Evolutionary conservation across 2,888 invertebrate species (phyloP).

Genomic region (Pandemis corylana): DNA sequence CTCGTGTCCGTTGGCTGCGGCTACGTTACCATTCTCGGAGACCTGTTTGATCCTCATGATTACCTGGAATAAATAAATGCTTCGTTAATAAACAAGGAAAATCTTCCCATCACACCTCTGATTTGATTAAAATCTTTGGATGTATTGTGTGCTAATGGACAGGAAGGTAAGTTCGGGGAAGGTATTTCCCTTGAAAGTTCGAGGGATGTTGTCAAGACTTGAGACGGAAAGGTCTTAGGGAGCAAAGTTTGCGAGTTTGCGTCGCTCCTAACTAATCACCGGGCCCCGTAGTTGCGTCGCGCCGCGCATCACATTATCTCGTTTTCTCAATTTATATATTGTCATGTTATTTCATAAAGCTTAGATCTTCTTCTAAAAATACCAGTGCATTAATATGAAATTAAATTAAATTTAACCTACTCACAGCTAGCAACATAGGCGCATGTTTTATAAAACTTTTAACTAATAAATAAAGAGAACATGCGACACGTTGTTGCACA

Average conservation of each 20-base stretch:
- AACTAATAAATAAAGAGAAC: too few species aligned
- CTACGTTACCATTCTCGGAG: conserved; percentile 72
- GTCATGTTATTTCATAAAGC: too few species aligned
- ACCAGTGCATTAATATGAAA: too few species aligned
- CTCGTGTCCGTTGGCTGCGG: conserved; percentile 55
- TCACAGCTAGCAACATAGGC: too few species aligned
- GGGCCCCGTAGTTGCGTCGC: background rate
- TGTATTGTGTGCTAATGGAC: conserved; percentile 21
- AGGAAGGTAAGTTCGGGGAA: conserved; percentile 7
- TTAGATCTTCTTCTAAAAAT: too few species aligned
- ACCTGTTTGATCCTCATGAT: conserved; percentile 72
- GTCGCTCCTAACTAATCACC: conserved; percentile 32
- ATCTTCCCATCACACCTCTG: background rate
- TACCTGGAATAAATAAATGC: conserved; percentile 63
- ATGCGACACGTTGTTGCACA: too few species aligned
- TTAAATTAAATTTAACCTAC: too few species aligned
- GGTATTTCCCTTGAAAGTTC: conserved; percentile 29
- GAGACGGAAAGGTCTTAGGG: conserved; percentile 18
- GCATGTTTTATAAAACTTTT: too few species aligned
- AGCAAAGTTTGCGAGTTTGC: conserved; percentile 31
- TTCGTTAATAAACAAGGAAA: conserved; percentile 19
- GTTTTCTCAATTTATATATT: conserved; percentile 5
- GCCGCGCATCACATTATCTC: conserved; percentile 1
- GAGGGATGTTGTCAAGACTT: conserved; percentile 6
- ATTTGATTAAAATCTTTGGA: conserved; percentile 10